Conservation (phyloP, 2,888 invertebrate species). For the Chrysodeixis includens region DNA sequence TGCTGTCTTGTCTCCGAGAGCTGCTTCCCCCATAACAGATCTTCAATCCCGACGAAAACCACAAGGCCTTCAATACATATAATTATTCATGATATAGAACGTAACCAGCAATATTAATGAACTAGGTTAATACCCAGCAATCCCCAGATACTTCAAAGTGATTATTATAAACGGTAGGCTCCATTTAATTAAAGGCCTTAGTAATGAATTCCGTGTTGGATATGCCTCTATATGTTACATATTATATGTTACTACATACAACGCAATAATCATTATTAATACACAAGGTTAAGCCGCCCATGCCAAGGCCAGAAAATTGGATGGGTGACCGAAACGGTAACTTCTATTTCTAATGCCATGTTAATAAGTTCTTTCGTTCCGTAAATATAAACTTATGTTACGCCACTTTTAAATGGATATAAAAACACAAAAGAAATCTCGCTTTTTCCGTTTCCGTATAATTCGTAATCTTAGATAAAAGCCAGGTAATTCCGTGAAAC, state of each 20-base stretch:
- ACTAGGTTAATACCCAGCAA: conserved; percentile 31
- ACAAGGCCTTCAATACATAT: neutral
- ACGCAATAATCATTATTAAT: neutral
- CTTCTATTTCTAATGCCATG: neutral
- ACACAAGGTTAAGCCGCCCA: neutral
- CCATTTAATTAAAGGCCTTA: conserved; percentile 31
- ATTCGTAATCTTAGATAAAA: neutral
- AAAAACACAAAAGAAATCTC: neutral
- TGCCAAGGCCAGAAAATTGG: neutral
- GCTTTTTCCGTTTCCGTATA: neutral
- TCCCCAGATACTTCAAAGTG: conserved; percentile 37
- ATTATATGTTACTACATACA: neutral
- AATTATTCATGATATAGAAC: conserved; percentile 3
- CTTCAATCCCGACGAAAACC: neutral
- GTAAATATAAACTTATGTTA: conserved; percentile 2
- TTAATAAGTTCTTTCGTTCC: neutral
- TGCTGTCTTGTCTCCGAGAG: too few relatives aligned
- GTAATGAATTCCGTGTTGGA: conserved; percentile 34
- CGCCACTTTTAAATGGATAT: neutral
- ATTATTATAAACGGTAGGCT: conserved; percentile 24
- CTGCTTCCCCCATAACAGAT: neutral
- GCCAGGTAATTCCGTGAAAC: neutral
- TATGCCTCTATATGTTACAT: conserved; percentile 13
- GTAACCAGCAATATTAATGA: conserved; percentile 19
- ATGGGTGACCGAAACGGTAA: neutral